Base-by-base conservation (phyloP, 2,113 vertebrate genomes). In the Xiphophorus hellerii region DNA sequence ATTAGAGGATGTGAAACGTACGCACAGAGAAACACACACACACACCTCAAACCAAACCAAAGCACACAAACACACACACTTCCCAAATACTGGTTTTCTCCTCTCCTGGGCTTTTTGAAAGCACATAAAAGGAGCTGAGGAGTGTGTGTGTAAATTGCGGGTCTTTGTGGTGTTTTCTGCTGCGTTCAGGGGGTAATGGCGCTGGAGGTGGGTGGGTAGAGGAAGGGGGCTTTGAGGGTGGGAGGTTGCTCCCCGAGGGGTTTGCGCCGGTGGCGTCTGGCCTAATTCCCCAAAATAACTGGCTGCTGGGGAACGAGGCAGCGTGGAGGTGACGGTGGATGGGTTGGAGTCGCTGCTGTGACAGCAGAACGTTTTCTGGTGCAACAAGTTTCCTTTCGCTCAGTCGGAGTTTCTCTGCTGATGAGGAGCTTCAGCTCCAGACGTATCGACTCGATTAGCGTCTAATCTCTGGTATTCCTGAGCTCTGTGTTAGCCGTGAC, bases 211-310 rank as follows among this genome's bases (percentile, higher is more conserved):
- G 69, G 81, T 8, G 70, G 71, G 69, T 22, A 61, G 39, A 10
- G 74, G 66, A 9, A 65, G 51, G 78, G 58, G 69, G 17, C 33
- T 62, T 62, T 39, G 33, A n/a, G 61, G 71, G 71, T 39, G 69
- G 30, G 68, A 11, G 61, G 42, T 62, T 44, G 11, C 48, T 87
- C 83, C 86, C 84, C 62, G 1, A 83, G 88, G 44, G 90, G 62
- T 85, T 70, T 62, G 4, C 64, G 15, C 67, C 75, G 83, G 73
- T 84, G 76, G 84, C 51, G 74, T 71, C 63, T 89, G 89, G 90
- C 90, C 90, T 89, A 74, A 84, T 91, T 91, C 88, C 85, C 80
- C 60, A 82, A 63, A 90, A 91, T 90, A 91, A 77, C 83, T 86
- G 69, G 67, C 74, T 86, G 84, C 84, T 81, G 73, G 73, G 39